Percentiles rank a stretch among this genome's conserved stretches.
phyloP scores from a whole-genome alignment of 2,113 vertebrate genomes.

The Centropristis striata region DNA sequence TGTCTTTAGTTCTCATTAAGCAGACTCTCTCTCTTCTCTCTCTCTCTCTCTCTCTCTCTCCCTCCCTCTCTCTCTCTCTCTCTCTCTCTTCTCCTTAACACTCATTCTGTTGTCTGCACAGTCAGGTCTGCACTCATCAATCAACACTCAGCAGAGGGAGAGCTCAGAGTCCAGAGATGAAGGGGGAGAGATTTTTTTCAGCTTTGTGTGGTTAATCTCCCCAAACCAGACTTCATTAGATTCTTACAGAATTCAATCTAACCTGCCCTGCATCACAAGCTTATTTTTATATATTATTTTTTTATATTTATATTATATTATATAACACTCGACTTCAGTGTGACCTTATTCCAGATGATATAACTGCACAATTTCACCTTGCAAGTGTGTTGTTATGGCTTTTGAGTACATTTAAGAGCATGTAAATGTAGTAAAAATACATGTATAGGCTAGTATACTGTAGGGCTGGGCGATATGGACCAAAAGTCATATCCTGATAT shows the following conservation, averaged over 20 bases:
- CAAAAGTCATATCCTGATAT: too few species aligned
- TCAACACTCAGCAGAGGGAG: conserved; percentile 35
- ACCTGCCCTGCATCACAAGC: not conserved
- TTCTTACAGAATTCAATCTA: not conserved
- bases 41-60: conserved; percentile 4
- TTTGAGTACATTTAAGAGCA: not conserved
- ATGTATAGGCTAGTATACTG: not conserved
- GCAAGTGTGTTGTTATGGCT: too few species aligned
- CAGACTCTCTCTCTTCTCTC: conserved; percentile 19
- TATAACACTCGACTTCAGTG: not conserved
- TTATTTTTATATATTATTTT: not conserved
- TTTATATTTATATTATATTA: too few species aligned
- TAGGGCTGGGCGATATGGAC: too few species aligned
- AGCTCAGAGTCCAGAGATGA: conserved; percentile 25
- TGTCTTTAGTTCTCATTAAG: conserved; percentile 70
- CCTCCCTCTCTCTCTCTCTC: conserved; percentile 10
- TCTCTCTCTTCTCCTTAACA: conserved; percentile 19
- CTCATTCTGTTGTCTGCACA: conserved; percentile 33
- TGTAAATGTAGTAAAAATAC: not conserved
- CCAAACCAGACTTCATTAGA: not conserved
- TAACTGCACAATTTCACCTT: not conserved
- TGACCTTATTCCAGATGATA: conserved; percentile 9
- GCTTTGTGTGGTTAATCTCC: not conserved
- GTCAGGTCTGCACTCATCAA: conserved; percentile 48
- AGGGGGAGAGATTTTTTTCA: not conserved